phyloP scores from a whole-genome alignment of 2,888 invertebrate genomes.

The Allacma fusca region DNA sequence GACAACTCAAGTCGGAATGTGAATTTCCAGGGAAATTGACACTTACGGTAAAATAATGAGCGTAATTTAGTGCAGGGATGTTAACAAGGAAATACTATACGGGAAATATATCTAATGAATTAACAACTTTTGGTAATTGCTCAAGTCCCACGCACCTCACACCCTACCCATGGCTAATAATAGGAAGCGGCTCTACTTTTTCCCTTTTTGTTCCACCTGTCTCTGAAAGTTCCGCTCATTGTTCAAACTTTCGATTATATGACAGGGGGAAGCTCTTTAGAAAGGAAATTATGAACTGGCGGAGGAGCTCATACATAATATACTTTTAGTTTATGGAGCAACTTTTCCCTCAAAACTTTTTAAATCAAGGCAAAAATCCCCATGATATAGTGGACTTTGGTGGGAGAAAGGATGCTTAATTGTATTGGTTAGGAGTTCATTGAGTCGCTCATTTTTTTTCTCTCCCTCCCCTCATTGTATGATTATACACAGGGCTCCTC shows the following conservation, averaged over 20 bases:
- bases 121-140: neutral
- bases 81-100: neutral
- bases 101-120: neutral
- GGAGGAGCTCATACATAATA: neutral
- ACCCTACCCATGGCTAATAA: no score
- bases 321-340: neutral
- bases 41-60: neutral
- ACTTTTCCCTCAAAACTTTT: neutral
- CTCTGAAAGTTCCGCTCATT: neutral
- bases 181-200: neutral
- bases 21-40: neutral
- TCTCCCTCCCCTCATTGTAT: neutral
- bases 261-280: neutral
- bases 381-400: neutral
- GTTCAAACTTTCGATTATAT: neutral
- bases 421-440: neutral
- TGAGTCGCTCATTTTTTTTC: neutral
- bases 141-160: no score
- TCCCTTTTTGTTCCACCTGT: neutral
- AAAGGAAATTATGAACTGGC: neutral
- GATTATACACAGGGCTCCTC: no score
- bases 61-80: neutral
- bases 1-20: no score
- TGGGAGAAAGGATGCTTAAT: neutral
- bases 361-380: neutral